Base-by-base conservation (phyloP, 2,113 vertebrate species). In the Nothocercus nigrocapillus region DNA sequence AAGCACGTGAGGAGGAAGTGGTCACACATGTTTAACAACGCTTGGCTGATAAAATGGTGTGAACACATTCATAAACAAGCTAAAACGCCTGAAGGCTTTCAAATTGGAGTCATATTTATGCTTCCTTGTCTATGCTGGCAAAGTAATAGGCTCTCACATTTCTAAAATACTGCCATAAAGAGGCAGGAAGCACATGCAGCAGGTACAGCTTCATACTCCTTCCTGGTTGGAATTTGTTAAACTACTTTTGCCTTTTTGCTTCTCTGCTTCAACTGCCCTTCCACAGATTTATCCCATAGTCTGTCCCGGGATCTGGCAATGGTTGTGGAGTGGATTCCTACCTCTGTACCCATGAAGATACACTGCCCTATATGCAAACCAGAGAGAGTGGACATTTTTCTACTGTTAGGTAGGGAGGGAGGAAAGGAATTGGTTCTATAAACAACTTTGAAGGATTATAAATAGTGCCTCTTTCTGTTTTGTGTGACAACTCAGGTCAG, bases 71-170 rank as follows among this genome's bases (percentile, higher is more conserved):
- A 80, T 92, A 90, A 96, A 96, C 0, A 68, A 94, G 82, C 90
- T 95, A 96, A 96, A 95, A 90, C 79, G 93, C 96, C 94, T 96
- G 85, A 87, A 96, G 63, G 63, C 89, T 94, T 96, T 94, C 90
- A 95, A 64, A 38, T 34, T 88, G 86, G 80, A 82, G 86, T 45
- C 94, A 62, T 80, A 5, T 76, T 90, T 89, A 85, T 84, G 44
- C 58, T 79, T 95, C 88, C 92, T 85, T 93, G 72, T 91, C 96
- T 63, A 66, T 69, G 89, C 86, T 85, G 76, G 67, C 27, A 74
- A 84, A 69, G 77, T 59, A 40, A 93, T 66, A 82, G 89, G 78
- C 82, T 96, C 96, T 97, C 94, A 73, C 49, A 32, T 97, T 98
- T 97, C 97, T 90, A 81, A 84, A 92, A 96, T 54, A 82, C 75